A percentile compares a stretch with the other conserved stretches of the same genome.
These are phyloP conservation scores for Babyrousa celebensis DNA, from an alignment of 2,797 vertebrate genomes.

Conservation along the genomic window DNA sequence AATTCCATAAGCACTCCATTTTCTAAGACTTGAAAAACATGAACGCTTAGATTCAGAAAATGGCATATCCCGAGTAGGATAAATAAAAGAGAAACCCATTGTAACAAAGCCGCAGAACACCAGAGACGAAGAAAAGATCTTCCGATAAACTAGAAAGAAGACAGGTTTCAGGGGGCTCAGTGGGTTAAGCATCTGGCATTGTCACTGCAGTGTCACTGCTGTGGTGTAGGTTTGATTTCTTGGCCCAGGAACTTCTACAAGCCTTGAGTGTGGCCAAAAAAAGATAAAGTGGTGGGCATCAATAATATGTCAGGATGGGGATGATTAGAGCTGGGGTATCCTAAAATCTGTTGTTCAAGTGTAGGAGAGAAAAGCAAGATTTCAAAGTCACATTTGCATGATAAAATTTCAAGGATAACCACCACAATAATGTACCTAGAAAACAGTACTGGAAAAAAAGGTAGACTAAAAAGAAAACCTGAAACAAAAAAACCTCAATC, in stretches of 20 bases:
- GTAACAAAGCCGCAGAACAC: neutral
- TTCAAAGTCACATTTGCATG: neutral
- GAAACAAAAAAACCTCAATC: neutral
- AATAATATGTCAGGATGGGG: neutral
- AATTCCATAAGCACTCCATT: neutral
- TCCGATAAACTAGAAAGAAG: neutral
- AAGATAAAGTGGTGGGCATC: neutral
- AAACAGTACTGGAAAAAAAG: neutral
- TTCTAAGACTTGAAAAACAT: conserved; percentile 27
- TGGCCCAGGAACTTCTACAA: no score
- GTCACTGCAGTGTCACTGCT: no score
- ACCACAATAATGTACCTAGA: neutral
- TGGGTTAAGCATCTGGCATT: no score
- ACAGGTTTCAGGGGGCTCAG: neutral
- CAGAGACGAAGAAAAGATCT: neutral
- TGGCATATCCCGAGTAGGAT: neutral
- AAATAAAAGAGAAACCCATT: neutral
- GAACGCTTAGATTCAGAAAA: neutral
- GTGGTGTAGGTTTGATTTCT: no score
- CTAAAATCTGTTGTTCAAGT: neutral
- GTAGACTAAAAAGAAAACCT: neutral
- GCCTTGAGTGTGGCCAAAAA: neutral
- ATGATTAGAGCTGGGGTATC: neutral
- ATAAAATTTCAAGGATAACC: neutral
- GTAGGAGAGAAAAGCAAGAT: neutral